Evolutionary conservation across 2,797 vertebrate genomes (phyloP), one percentile per base, ranked within the genome.

Genomic region (Brotogeris chrysoptera): DNA sequence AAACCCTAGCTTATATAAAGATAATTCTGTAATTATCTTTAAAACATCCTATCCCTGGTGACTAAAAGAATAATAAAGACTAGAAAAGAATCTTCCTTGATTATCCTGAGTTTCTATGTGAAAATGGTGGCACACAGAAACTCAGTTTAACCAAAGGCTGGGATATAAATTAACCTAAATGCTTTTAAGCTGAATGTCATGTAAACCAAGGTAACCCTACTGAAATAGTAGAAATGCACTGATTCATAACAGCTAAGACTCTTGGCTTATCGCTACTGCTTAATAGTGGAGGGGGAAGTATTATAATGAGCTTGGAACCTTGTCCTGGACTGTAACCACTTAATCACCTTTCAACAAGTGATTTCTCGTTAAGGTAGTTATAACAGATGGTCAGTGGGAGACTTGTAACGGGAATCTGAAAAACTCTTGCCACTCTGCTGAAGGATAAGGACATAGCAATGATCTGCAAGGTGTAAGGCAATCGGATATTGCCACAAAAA

Each of bases 291-390:
- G 46, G 27, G 46, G 53, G 70, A 87, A 92, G 70, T 70, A 64
- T 36, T 39, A 59, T 89, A 94, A 91, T 86, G 43, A 93, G 36
- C 77, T 93, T 66, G 61, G 70, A 93, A 88, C 85, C 76, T 93
- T 92, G 85, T 91, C 41, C 50, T 73, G 82, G 52, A 53, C 36
- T 27, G 73, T 84, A 93, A 86, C 63, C 47, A 68, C 92, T 84
- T 92, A 73, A 86, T 96, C 74, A 88, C 77, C 91, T 94, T 93
- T 92, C 90, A 93, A 70, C 90, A 88, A 94, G 90, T 71, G 88
- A 93, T 81, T 93, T 93, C 87, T 92, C 5, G 0, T 90, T 85
- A 90, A 86, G 86, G 73, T 88, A 74, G 74, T 57, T 88, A 70
- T 64, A 90, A 80, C 66, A 94, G 77, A 84, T 68, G 80, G 59